A percentile compares a stretch with the other conserved stretches of the same genome.
Evolutionary conservation across 92 coral and sea anemone genomes (phyloP).

Genomic region (Montipora capitata): DNA sequence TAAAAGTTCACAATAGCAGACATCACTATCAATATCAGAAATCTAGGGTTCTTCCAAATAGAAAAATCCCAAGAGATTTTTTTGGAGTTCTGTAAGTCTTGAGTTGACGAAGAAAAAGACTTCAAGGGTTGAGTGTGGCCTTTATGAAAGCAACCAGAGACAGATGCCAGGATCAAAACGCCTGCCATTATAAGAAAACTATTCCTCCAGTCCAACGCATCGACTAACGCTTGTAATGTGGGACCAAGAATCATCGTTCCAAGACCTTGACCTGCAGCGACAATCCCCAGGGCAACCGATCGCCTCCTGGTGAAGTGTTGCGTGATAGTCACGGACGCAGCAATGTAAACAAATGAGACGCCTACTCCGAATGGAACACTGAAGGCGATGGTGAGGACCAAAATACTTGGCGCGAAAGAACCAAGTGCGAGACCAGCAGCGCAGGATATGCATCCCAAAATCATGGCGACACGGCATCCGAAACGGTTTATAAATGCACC

Average conservation of each 20-base stretch:
- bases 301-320: slow-evolving; percentile 45
- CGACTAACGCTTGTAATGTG: slow-evolving; percentile 36
- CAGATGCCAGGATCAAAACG: neutral
- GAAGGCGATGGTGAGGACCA: slow-evolving; percentile 50
- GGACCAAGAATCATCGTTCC: slow-evolving; percentile 69
- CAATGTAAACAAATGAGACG: slow-evolving; percentile 28
- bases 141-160: slow-evolving; percentile 14
- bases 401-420: slow-evolving; percentile 42
- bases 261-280: slow-evolving; percentile 45
- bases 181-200: slow-evolving; percentile 61
- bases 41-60: slow-evolving; percentile 23
- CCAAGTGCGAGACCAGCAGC: slow-evolving; percentile 45
- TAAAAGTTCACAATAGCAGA: neutral
- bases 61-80: slow-evolving; percentile 27
- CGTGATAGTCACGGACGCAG: neutral
- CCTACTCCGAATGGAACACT: neutral
- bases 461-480: slow-evolving; percentile 63
- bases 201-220: slow-evolving; percentile 56
- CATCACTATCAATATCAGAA: slow-evolving; percentile 22
- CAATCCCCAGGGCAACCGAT: slow-evolving; percentile 55
- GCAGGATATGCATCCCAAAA: slow-evolving; percentile 60
- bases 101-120: neutral
- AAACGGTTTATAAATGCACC: slow-evolving; percentile 55
- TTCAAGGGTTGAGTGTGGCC: neutral
- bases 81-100: neutral